Base-by-base conservation (phyloP, 2,797 vertebrate species). In the Ctenochaetus hawaiiensis region DNA sequence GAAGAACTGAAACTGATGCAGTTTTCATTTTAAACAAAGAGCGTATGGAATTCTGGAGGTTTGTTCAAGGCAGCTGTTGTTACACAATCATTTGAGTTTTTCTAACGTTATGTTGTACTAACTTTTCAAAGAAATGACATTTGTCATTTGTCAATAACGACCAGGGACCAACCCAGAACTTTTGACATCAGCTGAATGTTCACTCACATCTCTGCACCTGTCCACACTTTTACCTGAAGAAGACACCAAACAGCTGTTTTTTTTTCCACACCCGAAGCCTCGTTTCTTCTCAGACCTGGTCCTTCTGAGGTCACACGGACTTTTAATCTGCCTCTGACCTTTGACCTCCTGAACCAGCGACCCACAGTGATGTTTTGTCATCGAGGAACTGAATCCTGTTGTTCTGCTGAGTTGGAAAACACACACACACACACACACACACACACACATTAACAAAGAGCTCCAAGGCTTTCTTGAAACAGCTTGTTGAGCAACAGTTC, bases 401-500 rank as follows among this genome's bases (percentile, higher is more conserved):
- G 26, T 30, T 30, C 26, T 30, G 26, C 26, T 30, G 26, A 30
- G 26, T 5, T 30, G 26, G 26, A 30, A 30, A 30, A 30, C 26
- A 30, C 26, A 30, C 26, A 30, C 26, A 30, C 26, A 30, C 26
- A 30, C 26, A 30, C 26, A 30, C 26, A 30, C 26, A 30, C 26
- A 30, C 26, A 30, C 26, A 30, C 26, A 30, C 26, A n/a, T n/a
- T n/a, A n/a, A n/a, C n/a, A 30, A 30, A 30, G 26, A 30, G 26
- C 26, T 30, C 26, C 26, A 30, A 30, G 26, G 30, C 17, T 71
- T 77, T 80, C 75, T 72, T 72, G 80, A 80, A 54, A 47, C 62
- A 80, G 74, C 73, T 52, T 45, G 67, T 83, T 80, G 71, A 70
- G 80, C 80, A 83, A 81, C 54, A 61, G 77, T 68, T 78, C 44